A percentile compares a stretch with the other conserved stretches of the same genome.
Evolutionary conservation across 2,888 invertebrate genomes (phyloP).

Genomic region (Hyposoter didymator): DNA sequence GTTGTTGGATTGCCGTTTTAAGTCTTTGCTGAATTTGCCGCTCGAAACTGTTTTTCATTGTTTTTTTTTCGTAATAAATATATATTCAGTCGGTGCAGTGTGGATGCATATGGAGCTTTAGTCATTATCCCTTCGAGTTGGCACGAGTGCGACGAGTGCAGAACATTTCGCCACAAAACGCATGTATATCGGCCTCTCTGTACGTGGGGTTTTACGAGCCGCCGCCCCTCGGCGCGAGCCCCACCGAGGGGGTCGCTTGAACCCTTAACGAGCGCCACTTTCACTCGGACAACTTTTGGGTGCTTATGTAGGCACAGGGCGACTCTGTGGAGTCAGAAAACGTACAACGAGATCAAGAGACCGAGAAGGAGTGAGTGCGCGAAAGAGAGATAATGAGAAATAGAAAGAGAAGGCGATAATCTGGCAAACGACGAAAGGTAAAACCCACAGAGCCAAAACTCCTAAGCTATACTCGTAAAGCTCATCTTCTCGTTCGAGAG

Average conservation of each 20-base stretch:
- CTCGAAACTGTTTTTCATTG: conserved; percentile 39
- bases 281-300: conserved; percentile 64
- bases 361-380: not conserved
- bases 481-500: conserved; percentile 58
- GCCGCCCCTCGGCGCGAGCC: conserved; percentile 39
- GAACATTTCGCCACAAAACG: conserved; percentile 56
- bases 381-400: conserved; percentile 29
- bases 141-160: conserved; percentile 54
- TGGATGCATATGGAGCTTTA: conserved; percentile 33
- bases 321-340: conserved; percentile 35
- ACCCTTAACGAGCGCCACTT: conserved; percentile 68
- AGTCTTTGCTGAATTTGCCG: conserved; percentile 1
- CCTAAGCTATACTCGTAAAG: conserved; percentile 49
- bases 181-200: conserved; percentile 38
- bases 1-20: conserved; percentile 6
- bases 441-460: conserved; percentile 59
- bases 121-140: conserved; percentile 47
- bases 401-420: conserved; percentile 25
- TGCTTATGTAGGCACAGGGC: conserved; percentile 37
- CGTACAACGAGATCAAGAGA: not conserved
- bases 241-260: conserved; percentile 41
- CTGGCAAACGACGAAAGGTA: conserved; percentile 51
- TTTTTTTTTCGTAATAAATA: conserved; percentile 19
- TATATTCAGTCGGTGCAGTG: conserved; percentile 5
- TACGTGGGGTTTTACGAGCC: conserved; percentile 66